Base-by-base conservation (phyloP, 2,888 invertebrate species). In the Leptinotarsa peninsularis region DNA sequence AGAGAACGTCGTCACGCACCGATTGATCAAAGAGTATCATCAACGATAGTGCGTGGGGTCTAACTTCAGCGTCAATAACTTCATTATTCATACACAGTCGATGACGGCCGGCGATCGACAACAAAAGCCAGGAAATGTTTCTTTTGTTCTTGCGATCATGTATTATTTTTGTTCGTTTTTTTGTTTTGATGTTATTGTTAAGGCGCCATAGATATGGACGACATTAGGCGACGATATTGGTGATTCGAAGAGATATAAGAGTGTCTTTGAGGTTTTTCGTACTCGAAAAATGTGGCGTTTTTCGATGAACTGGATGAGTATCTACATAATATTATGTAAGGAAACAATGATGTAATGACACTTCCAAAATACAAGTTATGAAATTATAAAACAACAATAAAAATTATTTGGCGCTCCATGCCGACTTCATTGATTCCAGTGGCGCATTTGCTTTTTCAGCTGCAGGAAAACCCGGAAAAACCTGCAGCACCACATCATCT, bases 91-190 rank as follows among this genome's bases (percentile, higher is more conserved):
- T 71, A 68, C 60, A 67, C 43, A 71, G 73, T 76, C 72, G 66
- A 76, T 72, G 58, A 68, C 49, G 69, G 63, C 66, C 60, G 71
- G 74, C 49, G 67, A 75, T 74, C 54, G 43, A 75, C 67, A 71
- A 78, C 76, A 76, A 78, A 75, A 68, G 76, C 73, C 76, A 68
- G 76, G 74, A 76, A 72, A 76, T 72, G 76, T 71, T 68, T 69
- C 76, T 74, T 70, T 74, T 74, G 76, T 76, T 71, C 54, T 49
- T 50, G 67, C 52, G 67, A 67, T 72, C 66, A 33, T 63, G 67
- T 54, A 69, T 76, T 74, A 67, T 71, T 71, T 67, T 71, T 52
- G 52, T 52, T 43, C 17, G 68, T 67, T 63, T 71, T 66, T 67
- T 74, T 71, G 63, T 72, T 69, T 66, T 27, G 23, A 13, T 75